Evolutionary conservation across 2,888 invertebrate genomes (phyloP), one percentile per base, ranked within the genome.

Genomic region (Yponomeuta cagnagella): DNA sequence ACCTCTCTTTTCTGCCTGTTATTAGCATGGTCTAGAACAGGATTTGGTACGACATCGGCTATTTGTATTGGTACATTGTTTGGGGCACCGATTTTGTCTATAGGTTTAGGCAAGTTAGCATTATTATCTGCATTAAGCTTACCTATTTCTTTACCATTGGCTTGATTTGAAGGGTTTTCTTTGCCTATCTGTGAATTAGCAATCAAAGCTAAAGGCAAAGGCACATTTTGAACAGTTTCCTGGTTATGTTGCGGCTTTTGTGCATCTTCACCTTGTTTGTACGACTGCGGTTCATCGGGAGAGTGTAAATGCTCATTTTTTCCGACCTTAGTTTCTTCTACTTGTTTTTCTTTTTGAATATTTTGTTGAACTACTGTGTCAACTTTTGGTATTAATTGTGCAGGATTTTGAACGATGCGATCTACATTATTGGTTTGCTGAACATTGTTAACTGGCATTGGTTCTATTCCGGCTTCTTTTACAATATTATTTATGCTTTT

Each of bases 241-340:
- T 64, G 12, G 8, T 69, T 70, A 48, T 73, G 63, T 43, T 69
- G 30, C 72, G 78, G 75, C 0, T 75, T 78, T 73, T 84, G 80
- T 48, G 73, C 71, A 72, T 88, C 87, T 78, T 90, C 89, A 0
- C 89, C 89, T 79, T 79, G 75, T 77, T 84, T 86, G 68, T 90
- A 89, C 0, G 89, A 90, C 73, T 88, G 82, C 1, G 90, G 89
- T 78, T 89, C 90, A 70, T 89, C 90, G 0, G 80, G 80, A 1
- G 84, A 80, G 72, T 90, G 89, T 1, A 77, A 80, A 76, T 90
- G 89, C 65, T 71, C 73, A 70, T 78, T 76, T 23, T 70, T 67
- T 33, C 33, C 63, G 63, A 58, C 3, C 15, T 69, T 71, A 33
- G 12, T 68, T 48, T 63, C 52, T 48, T 67, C 63, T 63, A 10